A percentile compares a stretch with the other conserved stretches of the same genome.
These are phyloP conservation scores for Leptinotarsa peninsularis DNA, from an alignment of 2,888 invertebrate genomes.

Conservation along the genomic window DNA sequence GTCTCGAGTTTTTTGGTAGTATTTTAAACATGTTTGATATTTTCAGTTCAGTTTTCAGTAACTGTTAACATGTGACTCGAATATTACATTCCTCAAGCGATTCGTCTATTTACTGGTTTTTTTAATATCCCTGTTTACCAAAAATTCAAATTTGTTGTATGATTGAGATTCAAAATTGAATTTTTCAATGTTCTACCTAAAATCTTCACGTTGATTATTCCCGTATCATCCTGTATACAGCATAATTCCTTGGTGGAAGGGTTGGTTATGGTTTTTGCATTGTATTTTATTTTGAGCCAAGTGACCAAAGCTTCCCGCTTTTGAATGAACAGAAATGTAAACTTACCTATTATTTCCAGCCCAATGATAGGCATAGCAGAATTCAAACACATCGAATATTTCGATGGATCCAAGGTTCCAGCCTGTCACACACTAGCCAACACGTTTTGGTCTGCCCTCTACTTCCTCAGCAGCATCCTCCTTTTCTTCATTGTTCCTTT, in stretches of 20 bases:
- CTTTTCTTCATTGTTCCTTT: slow-evolving; percentile 86
- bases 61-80: no score
- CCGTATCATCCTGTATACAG: slow-evolving; percentile 30
- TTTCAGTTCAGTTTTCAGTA: no score
- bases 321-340: slow-evolving; percentile 34
- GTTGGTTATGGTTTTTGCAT: slow-evolving; percentile 34
- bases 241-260: slow-evolving; percentile 25
- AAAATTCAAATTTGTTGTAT: no score
- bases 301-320: slow-evolving; percentile 30
- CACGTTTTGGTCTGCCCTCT: slow-evolving; percentile 80
- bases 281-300: slow-evolving; percentile 19
- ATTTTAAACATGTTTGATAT: no score
- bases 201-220: background rate
- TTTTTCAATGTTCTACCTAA: no score
- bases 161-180: no score
- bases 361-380: slow-evolving; percentile 83
- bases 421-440: slow-evolving; percentile 85
- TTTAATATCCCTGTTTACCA: no score
- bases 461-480: slow-evolving; percentile 83
- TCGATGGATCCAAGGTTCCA: slow-evolving; percentile 77
- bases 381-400: slow-evolving; percentile 75
- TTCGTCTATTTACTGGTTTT: no score
- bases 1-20: no score
- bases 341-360: slow-evolving; percentile 73
- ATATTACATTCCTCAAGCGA: no score